phyloP scores from a whole-genome alignment of 2,797 vertebrate genomes.

The Liasis olivaceus region DNA sequence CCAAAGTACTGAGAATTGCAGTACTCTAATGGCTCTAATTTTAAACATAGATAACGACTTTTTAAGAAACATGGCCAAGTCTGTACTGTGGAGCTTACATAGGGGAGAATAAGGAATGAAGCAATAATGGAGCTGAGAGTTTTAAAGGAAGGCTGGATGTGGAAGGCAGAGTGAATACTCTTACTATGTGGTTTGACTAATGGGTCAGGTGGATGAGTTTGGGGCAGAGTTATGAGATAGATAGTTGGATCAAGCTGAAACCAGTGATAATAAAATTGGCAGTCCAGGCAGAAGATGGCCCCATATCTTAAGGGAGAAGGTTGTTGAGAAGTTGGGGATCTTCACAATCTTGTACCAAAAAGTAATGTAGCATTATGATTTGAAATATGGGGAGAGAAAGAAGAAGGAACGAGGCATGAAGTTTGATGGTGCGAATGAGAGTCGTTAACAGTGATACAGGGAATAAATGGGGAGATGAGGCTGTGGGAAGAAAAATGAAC shows the following conservation, averaged over 20 bases:
- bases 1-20: too few species aligned
- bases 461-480: background rate
- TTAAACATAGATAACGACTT: too few species aligned
- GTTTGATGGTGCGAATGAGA: background rate
- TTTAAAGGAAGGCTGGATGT: background rate
- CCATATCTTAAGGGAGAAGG: background rate
- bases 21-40: too few species aligned
- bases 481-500: background rate
- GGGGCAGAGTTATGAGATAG: background rate
- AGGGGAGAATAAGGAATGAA: background rate
- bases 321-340: background rate
- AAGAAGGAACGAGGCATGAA: background rate
- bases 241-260: background rate
- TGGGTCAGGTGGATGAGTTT: background rate
- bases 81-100: too few species aligned
- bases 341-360: background rate
- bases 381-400: too few species aligned
- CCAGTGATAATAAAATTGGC: background rate
- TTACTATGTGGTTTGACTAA: background rate
- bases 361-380: background rate
- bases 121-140: background rate
- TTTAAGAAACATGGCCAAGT: too few species aligned
- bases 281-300: accelerated
- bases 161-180: background rate
- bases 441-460: background rate